These are phyloP conservation scores for Gymnopithys bicolor DNA, from an alignment of 2,797 vertebrate genomes.

Conservation along the genomic window DNA sequence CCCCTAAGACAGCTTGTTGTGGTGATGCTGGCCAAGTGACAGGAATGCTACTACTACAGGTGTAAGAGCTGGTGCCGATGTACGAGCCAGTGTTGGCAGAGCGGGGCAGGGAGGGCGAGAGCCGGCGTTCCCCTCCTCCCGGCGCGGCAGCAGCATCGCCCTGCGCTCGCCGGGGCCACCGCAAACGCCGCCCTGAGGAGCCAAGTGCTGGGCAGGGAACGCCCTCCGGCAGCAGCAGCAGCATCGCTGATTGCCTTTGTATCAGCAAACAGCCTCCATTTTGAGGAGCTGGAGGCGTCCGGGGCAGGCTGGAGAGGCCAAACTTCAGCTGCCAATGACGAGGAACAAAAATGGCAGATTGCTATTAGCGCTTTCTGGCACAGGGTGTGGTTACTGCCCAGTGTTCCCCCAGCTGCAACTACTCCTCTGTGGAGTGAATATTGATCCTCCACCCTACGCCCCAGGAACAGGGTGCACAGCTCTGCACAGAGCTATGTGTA, in stretches of 20 bases:
- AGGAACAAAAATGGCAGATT: background rate
- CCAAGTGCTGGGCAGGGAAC: background rate
- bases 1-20: fast-evolving
- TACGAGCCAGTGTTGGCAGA: background rate
- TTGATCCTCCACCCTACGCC: fast-evolving
- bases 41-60: fast-evolving
- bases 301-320: background rate
- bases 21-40: fast-evolving
- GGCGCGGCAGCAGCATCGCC: background rate
- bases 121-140: background rate
- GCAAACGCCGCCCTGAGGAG: background rate
- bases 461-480: too few species aligned
- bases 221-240: conserved; percentile 28
- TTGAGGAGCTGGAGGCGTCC: background rate
- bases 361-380: fast-evolving
- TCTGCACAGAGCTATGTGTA: background rate
- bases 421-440: fast-evolving
- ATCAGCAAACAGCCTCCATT: conserved; percentile 34
- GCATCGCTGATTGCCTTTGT: background rate
- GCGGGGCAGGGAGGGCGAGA: background rate
- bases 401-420: fast-evolving
- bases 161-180: background rate
- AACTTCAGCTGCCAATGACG: background rate
- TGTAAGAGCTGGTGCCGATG: background rate
- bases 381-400: fast-evolving